phyloP scores from a whole-genome alignment of 1,140 invertebrate genomes.

The Littorina saxatilis region DNA sequence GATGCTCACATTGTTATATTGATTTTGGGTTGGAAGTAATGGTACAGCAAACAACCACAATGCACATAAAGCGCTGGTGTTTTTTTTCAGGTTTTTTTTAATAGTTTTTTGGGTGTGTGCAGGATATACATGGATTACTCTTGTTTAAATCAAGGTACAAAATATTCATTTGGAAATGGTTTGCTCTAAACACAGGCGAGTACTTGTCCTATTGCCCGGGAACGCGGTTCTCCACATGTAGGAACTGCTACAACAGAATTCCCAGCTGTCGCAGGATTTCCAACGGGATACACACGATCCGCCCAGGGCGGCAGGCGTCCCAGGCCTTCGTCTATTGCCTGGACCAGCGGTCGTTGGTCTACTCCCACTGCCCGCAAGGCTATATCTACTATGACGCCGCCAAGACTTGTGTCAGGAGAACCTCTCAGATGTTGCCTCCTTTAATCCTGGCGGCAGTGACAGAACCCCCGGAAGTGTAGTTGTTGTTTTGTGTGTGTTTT shows the following conservation, averaged over 20 bases:
- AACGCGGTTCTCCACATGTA: conserved; percentile 25
- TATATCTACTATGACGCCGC: conserved; percentile 23
- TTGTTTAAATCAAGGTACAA: too few species aligned
- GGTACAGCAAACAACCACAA: too few species aligned
- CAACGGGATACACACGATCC: conserved; percentile 44
- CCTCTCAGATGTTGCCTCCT: background rate
- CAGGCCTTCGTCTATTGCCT: conserved; percentile 44
- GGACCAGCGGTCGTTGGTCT: conserved; percentile 37
- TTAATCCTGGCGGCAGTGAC: background rate
- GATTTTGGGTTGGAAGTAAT: too few species aligned
- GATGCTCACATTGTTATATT: too few species aligned
- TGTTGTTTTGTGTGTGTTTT: background rate
- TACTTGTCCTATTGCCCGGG: conserved; percentile 39
- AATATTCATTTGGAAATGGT: too few species aligned
- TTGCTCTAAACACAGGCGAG: too few species aligned
- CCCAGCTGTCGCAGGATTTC: conserved; percentile 32
- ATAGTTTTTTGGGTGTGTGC: too few species aligned
- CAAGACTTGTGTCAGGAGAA: conserved; percentile 26
- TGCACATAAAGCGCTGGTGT: too few species aligned
- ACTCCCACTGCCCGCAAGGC: conserved; percentile 32
- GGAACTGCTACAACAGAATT: conserved; percentile 26
- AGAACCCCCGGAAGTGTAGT: conserved; percentile 31
- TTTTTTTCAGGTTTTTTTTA: too few species aligned
- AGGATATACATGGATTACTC: too few species aligned
- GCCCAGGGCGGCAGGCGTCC: conserved; percentile 20